phyloP scores from a whole-genome alignment of 2,888 invertebrate species.

The Amphipoea oculea region DNA sequence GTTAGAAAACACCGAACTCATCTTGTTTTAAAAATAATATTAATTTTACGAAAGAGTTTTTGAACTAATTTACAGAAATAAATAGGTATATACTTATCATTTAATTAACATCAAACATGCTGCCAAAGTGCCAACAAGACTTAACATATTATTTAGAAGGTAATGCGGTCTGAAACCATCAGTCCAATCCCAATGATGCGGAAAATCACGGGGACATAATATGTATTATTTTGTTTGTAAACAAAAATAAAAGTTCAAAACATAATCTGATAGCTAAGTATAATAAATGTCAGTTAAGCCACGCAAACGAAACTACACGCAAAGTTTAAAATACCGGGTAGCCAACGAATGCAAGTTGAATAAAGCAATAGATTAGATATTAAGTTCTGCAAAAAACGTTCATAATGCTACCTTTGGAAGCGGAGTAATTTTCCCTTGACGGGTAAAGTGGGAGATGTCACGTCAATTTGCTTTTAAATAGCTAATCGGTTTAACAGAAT shows the following conservation, averaged over 20 bases:
- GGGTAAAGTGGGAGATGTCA: conserved; percentile 57
- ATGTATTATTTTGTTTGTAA: conserved; percentile 9
- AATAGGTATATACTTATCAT: not conserved
- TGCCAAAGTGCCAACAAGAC: not conserved
- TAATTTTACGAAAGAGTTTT: not conserved
- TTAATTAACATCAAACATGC: not conserved
- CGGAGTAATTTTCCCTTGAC: conserved; percentile 39
- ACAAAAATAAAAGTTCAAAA: conserved; percentile 31
- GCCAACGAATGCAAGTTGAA: conserved; percentile 46
- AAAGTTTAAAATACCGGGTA: conserved; percentile 44
- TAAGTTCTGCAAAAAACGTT: conserved; percentile 41
- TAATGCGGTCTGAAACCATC: not conserved
- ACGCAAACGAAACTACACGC: conserved; percentile 36
- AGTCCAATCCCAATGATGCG: not conserved
- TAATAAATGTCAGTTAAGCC: conserved; percentile 43
- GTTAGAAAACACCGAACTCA: not conserved
- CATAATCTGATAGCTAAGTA: conserved; percentile 6
- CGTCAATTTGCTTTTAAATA: conserved; percentile 54
- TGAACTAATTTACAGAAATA: not conserved
- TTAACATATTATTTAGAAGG: not conserved
- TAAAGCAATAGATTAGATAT: conserved; percentile 55
- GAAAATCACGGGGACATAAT: not conserved
- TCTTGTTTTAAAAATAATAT: not conserved
- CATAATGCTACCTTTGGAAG: conserved; percentile 28
- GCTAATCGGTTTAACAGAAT: conserved; percentile 8